Conservation (phyloP, 1,140 invertebrate genomes). For the Aphis gossypii region DNA sequence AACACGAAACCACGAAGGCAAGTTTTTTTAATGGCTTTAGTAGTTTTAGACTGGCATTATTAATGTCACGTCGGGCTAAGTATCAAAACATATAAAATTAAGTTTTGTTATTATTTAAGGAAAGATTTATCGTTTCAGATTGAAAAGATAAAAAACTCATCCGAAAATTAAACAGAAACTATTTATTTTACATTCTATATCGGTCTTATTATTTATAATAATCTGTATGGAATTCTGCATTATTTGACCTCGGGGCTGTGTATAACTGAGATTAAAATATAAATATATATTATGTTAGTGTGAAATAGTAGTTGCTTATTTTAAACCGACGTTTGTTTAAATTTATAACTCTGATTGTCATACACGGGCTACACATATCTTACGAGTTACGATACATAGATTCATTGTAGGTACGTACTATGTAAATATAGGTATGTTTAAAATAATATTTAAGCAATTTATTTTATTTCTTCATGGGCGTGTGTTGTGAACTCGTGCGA, state of each 20-base stretch:
- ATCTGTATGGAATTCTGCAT: no score
- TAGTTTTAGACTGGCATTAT: slow-evolving; percentile 10
- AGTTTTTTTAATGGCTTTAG: slow-evolving; percentile 32
- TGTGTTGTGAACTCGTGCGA: not conserved
- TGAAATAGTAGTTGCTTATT: not conserved
- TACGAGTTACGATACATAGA: not conserved
- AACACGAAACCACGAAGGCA: not conserved
- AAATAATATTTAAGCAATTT: slow-evolving; percentile 5
- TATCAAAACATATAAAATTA: slow-evolving; percentile 29
- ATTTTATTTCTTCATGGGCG: not conserved
- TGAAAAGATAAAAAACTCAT: slow-evolving; percentile 21
- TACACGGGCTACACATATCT: not conserved
- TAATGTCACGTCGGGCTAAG: slow-evolving; percentile 6
- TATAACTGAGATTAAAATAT: not conserved
- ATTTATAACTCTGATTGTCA: not conserved
- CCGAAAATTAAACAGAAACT: not conserved
- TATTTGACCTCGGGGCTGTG: not conserved
- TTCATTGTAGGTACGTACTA: not conserved
- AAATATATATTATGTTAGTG: not conserved
- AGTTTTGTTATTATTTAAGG: slow-evolving; percentile 35
- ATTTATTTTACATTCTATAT: slow-evolving; percentile 20
- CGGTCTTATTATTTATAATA: slow-evolving; percentile 16
- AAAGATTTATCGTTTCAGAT: slow-evolving; percentile 35
- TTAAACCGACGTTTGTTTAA: not conserved
- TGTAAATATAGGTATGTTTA: not conserved